Evolutionary conservation across 2,888 invertebrate species (phyloP), one percentile per base, ranked within the genome.

Genomic region (Rhamnusium bicolor): DNA sequence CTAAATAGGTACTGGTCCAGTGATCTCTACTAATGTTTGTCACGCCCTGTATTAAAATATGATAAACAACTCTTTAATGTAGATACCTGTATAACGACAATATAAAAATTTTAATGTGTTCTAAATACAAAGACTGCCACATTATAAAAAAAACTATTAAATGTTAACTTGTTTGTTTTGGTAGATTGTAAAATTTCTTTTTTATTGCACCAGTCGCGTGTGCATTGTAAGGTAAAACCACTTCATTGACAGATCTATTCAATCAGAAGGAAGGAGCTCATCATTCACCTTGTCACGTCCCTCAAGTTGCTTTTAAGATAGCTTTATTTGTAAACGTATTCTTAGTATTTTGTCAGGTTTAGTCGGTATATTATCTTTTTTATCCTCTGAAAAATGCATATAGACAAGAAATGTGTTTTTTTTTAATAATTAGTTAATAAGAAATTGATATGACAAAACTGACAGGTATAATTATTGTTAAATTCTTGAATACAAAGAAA

Each of bases 241-340:
- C 62, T 62, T 62, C 24, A 29, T 24, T 62, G 62, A 62, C 62
- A 62, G 46, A 63, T 63, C 27, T 47, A 24, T 63, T 63, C 63
- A 63, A 63, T 63, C 63, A 63, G 27, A 29, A 14, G 58, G 49
- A 49, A 27, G 5, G 47, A 47, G 51, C 63, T 27, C 63, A 63
- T 63, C 49, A 63, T 51, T 63, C 49, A 63, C 24, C 63, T 63
- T 51, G 63, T 63, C 63, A 63, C 63, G 63, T 63, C 16, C 29
- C 12, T 49, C 24, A 16, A n/a, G 10, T 24, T 4, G 63, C 51
- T 10, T 29, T 27, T 49, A 12, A 49, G 49, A 27, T 24, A 29
- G 29, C 49, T 63, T 49, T 49, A 49, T 63, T 63, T 51, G 24
- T 62, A n/a, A 24, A 12, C n/a, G 54, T 54, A 19, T 21, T 8